Conservation (phyloP, 2,888 invertebrate genomes). For the Metellina segmentata region DNA sequence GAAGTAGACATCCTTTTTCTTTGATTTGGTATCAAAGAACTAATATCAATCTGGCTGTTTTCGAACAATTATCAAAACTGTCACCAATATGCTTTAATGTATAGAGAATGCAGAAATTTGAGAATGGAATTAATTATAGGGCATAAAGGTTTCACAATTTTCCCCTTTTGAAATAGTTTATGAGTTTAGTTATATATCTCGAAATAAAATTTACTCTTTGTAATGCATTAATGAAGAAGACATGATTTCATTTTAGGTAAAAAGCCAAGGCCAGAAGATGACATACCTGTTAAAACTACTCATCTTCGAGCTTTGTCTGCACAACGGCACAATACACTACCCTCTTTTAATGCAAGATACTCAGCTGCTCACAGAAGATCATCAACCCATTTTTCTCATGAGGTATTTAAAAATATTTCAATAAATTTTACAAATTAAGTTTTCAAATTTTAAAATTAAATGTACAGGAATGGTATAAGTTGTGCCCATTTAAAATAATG, state of each 20-base stretch:
- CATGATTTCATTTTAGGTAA: constrained; percentile 37
- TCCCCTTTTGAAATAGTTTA: neutral
- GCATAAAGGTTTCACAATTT: no score
- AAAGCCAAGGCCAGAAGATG: constrained; percentile 33
- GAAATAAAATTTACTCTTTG: neutral
- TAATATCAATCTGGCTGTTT: neutral
- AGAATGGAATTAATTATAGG: no score
- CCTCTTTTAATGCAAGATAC: constrained; percentile 61
- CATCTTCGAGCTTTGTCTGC: constrained; percentile 63
- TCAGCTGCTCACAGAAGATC: constrained; percentile 60
- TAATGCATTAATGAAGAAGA: neutral
- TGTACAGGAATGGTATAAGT: no score
- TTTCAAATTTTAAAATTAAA: neutral
- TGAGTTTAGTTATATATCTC: neutral
- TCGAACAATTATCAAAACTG: neutral
- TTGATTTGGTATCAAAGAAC: neutral
- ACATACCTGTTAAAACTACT: neutral
- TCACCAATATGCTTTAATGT: neutral
- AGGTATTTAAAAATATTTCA: constrained; percentile 29
- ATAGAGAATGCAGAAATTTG: no score
- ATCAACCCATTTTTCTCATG: constrained; percentile 49
- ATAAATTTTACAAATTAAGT: neutral
- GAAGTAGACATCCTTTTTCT: neutral
- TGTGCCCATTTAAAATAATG: no score
- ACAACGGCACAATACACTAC: constrained; percentile 64